Evolutionary conservation across 2,797 vertebrate genomes (phyloP).

Genomic region (Natrix natrix): DNA sequence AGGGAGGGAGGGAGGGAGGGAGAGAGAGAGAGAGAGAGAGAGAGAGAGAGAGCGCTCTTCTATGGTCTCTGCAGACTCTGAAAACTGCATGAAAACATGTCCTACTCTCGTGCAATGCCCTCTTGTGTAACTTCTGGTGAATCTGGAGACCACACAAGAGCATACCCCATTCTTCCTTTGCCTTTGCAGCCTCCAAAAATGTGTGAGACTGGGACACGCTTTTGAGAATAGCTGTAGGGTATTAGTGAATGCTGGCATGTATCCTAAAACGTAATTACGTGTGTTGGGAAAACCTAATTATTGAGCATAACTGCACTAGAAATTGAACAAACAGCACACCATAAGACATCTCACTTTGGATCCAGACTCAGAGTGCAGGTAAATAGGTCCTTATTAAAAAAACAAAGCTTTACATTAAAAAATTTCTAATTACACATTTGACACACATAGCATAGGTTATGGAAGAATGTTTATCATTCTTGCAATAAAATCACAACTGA

Average conservation of each 20-base stretch:
- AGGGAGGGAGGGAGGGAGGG: too few relatives aligned
- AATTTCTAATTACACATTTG: not conserved
- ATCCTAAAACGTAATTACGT: not conserved
- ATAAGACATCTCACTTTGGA: too few relatives aligned
- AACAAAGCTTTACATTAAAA: too few relatives aligned
- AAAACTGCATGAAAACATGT: not conserved
- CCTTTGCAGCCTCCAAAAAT: not conserved
- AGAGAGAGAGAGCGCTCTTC: not conserved
- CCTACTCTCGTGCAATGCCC: not conserved
- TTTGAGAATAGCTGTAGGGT: not conserved
- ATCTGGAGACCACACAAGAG: not conserved
- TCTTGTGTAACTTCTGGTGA: not conserved
- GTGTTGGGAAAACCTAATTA: too few relatives aligned
- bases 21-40: too few relatives aligned
- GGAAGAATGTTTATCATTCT: not conserved
- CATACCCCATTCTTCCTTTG: not conserved
- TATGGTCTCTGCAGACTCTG: not conserved
- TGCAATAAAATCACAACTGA: not conserved
- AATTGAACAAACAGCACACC: too few relatives aligned
- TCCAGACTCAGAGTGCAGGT: too few relatives aligned
- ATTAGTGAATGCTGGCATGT: not conserved
- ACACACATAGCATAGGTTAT: not conserved
- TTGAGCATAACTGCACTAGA: too few relatives aligned
- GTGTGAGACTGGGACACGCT: not conserved
- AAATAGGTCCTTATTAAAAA: too few relatives aligned